phyloP scores from a whole-genome alignment of 2,113 vertebrate species.

The Silurus asotus region DNA sequence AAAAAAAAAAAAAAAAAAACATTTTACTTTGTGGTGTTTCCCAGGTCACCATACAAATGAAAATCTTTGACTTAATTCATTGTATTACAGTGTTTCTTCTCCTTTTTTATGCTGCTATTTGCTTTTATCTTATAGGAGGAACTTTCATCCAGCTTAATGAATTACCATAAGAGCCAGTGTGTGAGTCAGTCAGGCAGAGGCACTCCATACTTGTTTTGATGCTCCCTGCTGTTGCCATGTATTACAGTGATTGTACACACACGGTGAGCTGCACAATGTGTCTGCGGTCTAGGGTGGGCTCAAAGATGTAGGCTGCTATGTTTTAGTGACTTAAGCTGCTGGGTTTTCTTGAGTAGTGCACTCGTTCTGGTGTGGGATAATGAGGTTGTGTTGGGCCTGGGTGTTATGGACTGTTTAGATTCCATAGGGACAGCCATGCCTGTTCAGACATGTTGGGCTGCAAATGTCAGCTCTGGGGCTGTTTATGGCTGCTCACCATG shows the following conservation, averaged over 20 bases:
- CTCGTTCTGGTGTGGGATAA: constrained; percentile 38
- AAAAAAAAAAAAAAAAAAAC: background rate
- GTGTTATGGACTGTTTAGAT: constrained; percentile 47
- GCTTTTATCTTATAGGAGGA: background rate
- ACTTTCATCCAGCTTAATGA: background rate
- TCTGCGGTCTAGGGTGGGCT: background rate
- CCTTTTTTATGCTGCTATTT: background rate
- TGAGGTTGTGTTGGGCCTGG: constrained; percentile 34
- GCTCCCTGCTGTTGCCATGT: background rate
- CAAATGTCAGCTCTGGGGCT: constrained; percentile 44
- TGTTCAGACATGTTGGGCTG: constrained; percentile 45
- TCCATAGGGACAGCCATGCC: constrained; percentile 24
- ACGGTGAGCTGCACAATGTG: background rate
- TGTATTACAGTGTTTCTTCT: background rate
- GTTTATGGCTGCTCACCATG: constrained; percentile 44
- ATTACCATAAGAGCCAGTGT: background rate
- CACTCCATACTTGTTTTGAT: constrained; percentile 13
- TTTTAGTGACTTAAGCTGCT: constrained; percentile 20
- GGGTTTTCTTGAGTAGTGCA: constrained; percentile 15
- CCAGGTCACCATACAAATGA: background rate
- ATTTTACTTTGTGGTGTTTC: background rate
- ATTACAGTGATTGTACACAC: constrained; percentile 13
- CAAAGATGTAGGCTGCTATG: background rate
- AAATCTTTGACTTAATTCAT: background rate
- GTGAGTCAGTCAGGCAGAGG: constrained; percentile 19